Base-by-base conservation (phyloP, 2,113 vertebrate species). In the Muscicapa adusta region DNA sequence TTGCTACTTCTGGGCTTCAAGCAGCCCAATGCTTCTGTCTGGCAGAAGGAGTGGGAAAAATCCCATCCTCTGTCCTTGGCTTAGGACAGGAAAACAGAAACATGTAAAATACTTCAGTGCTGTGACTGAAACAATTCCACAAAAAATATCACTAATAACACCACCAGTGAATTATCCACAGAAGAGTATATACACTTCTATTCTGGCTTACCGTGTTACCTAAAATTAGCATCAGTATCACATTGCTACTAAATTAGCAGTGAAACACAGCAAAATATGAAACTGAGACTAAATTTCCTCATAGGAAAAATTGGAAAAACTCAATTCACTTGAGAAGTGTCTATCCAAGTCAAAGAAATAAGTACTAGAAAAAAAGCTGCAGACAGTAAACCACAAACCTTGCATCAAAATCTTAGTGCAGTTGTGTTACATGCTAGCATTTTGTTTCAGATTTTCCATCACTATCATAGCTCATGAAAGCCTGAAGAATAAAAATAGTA, bases 231-330 rank as follows among this genome's bases (percentile, higher is more conserved):
- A 91, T 28, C 75, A 68, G 29, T 42, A 58, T 34, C 31, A 50
- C 43, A 31, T 9, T 58, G 31, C 50, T 47, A 77, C 38, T 76
- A 75, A 29, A 51, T 62, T 26, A 83, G 63, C 57, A 88, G 58
- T 18, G 53, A 94, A 94, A 88, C n/a, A 89, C 84, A 74, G 79
- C 34, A 67, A 92, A 92, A 95, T 72, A 88, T 26, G 10, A 94
- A 81, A 95, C 2, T 50, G 40, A 91, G 40, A 81, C 42, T 81
- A 93, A 71, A 78, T 85, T 85, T 79, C 67, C 63, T 75, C 63
- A 91, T 65, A 91, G 50, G 54, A 93, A 79, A 66, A 82, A 83
- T 2, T 82, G 50, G 43, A 89, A 93, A 73, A 88, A 94, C 7
- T 92, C 91, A 68, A 42, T 71, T 61, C 54, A 33, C 43, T 67